Evolutionary conservation across 2,888 invertebrate species (phyloP), one percentile per base, ranked within the genome.

Genomic region (Drosophila seclusa): DNA sequence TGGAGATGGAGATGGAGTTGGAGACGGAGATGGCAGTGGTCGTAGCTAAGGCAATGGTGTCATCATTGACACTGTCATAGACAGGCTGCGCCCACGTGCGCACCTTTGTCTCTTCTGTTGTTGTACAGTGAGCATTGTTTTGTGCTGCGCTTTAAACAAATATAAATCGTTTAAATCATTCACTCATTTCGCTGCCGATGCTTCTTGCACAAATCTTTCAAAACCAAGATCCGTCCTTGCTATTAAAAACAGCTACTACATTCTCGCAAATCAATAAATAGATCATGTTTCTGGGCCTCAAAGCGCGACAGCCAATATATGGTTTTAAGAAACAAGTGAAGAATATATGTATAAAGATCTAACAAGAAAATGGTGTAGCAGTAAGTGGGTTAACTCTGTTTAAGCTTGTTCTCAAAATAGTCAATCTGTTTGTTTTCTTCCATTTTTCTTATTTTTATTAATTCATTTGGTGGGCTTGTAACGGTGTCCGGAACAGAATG

Each of bases 171-270:
- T 62, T 55, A 45, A 80, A 62, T 75, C 68, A 79, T 52, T 49
- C 42, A 32, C 29, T 55, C 52, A 45, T 21, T 45, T 45, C 16
- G 21, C 13, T 16, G 29, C 24, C 36, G 13, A 29, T 7, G 32
- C 57, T 49, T 60, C 42, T 58, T 45, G 57, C 53, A 27, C 10
- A 18, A 50, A 48, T 27, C 29, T 40, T 64, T 52, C 50, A 8
- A 63, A 74, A 65, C 89, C 86, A 80, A 88, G 80, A 77, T 66
- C 67, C 68, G 82, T 83, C 79, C 88, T 87, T 84, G 75, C 53
- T 24, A 13, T n/a, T 42, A 29, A 21, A n/a, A n/a, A 36, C 45
- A 52, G 50, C 18, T 48, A 16, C n/a, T 63, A 72, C 68, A 77
- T 76, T 76, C 76, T 60, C 78, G 68, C 27, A 50, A 60, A 61